Conservation (phyloP, 2,113 vertebrate genomes). For the Microcebus lehilahytsara region DNA sequence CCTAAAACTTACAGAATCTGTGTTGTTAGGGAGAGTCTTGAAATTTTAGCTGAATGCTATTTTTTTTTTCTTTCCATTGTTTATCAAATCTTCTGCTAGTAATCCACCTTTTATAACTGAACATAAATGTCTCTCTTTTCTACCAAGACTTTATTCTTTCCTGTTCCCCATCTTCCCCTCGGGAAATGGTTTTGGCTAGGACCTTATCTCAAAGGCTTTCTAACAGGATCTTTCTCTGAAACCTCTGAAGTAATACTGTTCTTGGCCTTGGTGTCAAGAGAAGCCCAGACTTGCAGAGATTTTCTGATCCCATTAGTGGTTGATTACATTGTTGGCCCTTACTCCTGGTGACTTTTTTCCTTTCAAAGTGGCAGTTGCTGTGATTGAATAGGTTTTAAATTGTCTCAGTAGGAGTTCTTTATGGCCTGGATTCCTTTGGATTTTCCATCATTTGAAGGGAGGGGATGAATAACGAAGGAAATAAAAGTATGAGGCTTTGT, state of each 20-base stretch:
- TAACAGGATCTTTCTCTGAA: constrained; percentile 15
- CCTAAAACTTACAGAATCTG: neutral
- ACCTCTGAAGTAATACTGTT: constrained; percentile 17
- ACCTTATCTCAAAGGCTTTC: constrained; percentile 39
- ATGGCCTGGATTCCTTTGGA: constrained; percentile 31
- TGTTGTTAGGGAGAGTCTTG: neutral
- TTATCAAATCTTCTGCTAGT: constrained; percentile 12
- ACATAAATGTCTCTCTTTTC: constrained; percentile 39
- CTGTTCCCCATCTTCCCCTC: neutral
- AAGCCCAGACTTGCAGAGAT: constrained; percentile 14
- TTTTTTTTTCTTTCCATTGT: constrained; percentile 2
- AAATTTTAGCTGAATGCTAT: neutral
- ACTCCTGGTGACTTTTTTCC: constrained; percentile 32
- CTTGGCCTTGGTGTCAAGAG: neutral
- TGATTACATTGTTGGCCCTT: constrained; percentile 55
- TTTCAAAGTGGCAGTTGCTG: constrained; percentile 53
- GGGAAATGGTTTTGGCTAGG: constrained; percentile 12
- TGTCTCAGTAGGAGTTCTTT: constrained; percentile 52
- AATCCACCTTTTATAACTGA: constrained; percentile 17
- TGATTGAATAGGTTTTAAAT: constrained; percentile 65
- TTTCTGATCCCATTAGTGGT: constrained; percentile 46
- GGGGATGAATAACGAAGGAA: neutral
- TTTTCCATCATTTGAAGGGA: constrained; percentile 46
- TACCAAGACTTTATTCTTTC: neutral
- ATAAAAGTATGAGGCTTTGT: constrained; percentile 15